Evolutionary conservation across 2,888 invertebrate species (phyloP), one percentile per base, ranked within the genome.

Genomic region (Drosophila ezoana): DNA sequence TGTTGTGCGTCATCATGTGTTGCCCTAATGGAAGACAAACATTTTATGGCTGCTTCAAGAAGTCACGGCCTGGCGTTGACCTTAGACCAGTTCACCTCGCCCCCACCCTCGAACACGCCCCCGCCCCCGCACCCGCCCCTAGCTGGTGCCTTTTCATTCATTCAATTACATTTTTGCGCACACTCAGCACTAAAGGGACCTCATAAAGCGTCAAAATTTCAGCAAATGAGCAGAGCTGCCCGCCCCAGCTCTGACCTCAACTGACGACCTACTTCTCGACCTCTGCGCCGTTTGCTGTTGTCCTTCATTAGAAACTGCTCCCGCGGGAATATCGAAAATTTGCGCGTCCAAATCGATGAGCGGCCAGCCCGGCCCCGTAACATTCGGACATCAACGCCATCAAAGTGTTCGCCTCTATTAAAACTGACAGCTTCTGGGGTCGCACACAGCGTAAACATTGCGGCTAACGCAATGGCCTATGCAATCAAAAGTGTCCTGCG

Each of bases 161-260:
- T 88, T 86, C 86, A 86, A 86, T 88, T 86, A 86, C 84, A 88
- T 88, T 86, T 85, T 86, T 86, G 88, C 87, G 86, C 86, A 84
- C 81, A 84, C 81, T 86, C 86, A 86, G 88, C 86, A 88, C 86
- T 86, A 86, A 86, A 88, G 86, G 86, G 88, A 86, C 81, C 84
- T 86, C 86, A 86, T 86, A 86, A 86, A 86, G 88, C 88, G 86
- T 86, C 88, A 86, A 86, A 83, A 78, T 82, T 83, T 78, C 84
- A 53, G 65, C 86, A 88, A 86, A 88, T 88, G 81, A 87, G 78
- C 78, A 72, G 48, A 67, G 33, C 16, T 37, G 23, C 1, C 16
- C 40, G 4, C n/a, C 16, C 10, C 10, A 13, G 5, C 53, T 41
- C 5, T 44, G 32, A 47, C 32, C 45, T 18, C 20, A 37, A 14